Base-by-base conservation (phyloP, 1,140 invertebrate genomes). In the Brachystomella parvula region DNA sequence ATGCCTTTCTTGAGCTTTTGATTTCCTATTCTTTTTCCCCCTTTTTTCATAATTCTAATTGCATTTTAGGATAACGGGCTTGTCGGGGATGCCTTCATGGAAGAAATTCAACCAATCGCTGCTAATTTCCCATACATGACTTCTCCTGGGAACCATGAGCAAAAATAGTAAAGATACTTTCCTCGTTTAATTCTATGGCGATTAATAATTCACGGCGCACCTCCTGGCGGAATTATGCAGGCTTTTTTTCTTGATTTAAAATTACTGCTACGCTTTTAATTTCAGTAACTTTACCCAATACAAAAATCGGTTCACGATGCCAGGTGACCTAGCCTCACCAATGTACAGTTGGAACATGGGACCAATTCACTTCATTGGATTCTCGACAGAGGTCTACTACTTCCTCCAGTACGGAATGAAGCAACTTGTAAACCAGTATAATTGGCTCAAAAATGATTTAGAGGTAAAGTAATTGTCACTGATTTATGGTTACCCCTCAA, bases 341-440 rank as follows among this genome's bases (percentile, higher is more conserved):
- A 89, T 85, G 81, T 96, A 92, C 79, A 94, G 90, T 78, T 95
- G 90, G 75, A 85, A 97, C 76, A 77, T 98, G 68, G 96, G 96
- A 0, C 90, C 92, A 6, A 85, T 90, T 12, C 95, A 98, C 79
- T 90, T 96, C 70, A 85, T 96, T 47, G 87, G 86, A 9, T 86
- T 98, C 64, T 92, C 90, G 65, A 97, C 96, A 0, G 96, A 99
- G 80, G 87, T 88, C 68, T 98, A 98, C 77, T 98, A 95, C 77
- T 98, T 88, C 76, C 79, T 90, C 47, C 81, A 93, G 68, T 96
- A 90, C 77, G 94, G 94, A 6, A 76, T 91, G 31, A 88, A 90
- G 73, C 86, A 88, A 73, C 76, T 96, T 12, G 78, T 87, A 6
- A 84, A 86, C 68, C 95, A 98, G 77, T 98, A 89, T 76, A 81